Evolutionary conservation across 2,888 invertebrate genomes (phyloP).

Genomic region (Cataglyphis altisquamis): DNA sequence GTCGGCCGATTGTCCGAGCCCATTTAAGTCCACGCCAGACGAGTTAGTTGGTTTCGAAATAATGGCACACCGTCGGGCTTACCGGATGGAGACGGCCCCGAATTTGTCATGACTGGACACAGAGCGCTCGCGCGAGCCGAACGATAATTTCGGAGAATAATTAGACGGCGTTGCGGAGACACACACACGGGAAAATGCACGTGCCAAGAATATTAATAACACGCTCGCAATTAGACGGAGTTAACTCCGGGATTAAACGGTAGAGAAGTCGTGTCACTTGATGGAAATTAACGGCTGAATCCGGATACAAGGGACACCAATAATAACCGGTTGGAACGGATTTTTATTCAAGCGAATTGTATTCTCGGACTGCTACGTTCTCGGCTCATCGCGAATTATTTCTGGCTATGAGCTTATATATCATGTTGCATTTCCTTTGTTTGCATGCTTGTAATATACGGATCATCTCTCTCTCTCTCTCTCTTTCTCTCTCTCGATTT

Average conservation of each 20-base stretch:
- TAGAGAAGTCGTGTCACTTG: slow-evolving; percentile 56
- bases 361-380: slow-evolving; percentile 44
- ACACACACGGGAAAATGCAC: slow-evolving; percentile 24
- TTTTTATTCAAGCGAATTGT: slow-evolving; percentile 29
- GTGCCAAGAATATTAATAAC: slow-evolving; percentile 72
- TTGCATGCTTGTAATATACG: slow-evolving; percentile 25
- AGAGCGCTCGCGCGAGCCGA: slow-evolving; percentile 22
- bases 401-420: slow-evolving; percentile 28
- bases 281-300: slow-evolving; percentile 52
- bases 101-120: slow-evolving; percentile 64
- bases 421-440: slow-evolving; percentile 31
- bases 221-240: slow-evolving; percentile 55
- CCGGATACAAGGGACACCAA: slow-evolving; percentile 40
- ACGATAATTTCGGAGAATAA: slow-evolving; percentile 71
- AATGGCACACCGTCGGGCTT: slow-evolving; percentile 68
- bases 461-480: neutral
- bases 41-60: slow-evolving; percentile 74
- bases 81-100: slow-evolving; percentile 51
- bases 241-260: slow-evolving; percentile 69
- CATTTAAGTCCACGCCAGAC: slow-evolving; percentile 77
- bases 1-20: slow-evolving; percentile 80
- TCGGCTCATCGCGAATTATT: slow-evolving; percentile 40
- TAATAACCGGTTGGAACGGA: slow-evolving; percentile 41
- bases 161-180: slow-evolving; percentile 54
- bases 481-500: neutral